These are phyloP conservation scores for Nothoprocta pentlandii DNA, from an alignment of 2,113 vertebrate genomes.

Conservation along the genomic window DNA sequence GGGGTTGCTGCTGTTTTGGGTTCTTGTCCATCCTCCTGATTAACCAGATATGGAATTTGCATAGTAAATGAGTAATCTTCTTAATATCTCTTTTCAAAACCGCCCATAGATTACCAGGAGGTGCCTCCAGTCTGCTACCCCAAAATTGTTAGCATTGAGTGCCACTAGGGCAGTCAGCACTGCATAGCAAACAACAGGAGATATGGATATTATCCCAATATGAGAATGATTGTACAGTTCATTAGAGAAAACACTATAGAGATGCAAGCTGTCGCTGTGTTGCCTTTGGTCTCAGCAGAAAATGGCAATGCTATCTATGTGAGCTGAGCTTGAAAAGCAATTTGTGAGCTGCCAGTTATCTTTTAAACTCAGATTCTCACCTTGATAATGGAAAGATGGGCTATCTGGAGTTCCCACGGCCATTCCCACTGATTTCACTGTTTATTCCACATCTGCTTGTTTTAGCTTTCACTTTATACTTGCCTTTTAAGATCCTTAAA, in stretches of 20 bases:
- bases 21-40: background rate
- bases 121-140: background rate
- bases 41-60: background rate
- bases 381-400: background rate
- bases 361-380: background rate
- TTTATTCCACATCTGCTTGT: background rate
- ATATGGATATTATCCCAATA: background rate
- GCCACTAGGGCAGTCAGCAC: background rate
- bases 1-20: background rate
- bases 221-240: background rate
- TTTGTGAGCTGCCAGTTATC: background rate
- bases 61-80: background rate
- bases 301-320: background rate
- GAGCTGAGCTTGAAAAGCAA: background rate
- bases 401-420: fast-evolving
- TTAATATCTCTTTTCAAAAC: background rate
- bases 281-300: background rate
- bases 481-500: background rate
- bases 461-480: conserved; percentile 4
- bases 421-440: background rate
- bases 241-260: background rate
- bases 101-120: background rate
- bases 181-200: background rate
- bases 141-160: background rate
- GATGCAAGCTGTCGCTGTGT: background rate